phyloP scores from a whole-genome alignment of 1,140 invertebrate species.

The Antheraea mylitta region DNA sequence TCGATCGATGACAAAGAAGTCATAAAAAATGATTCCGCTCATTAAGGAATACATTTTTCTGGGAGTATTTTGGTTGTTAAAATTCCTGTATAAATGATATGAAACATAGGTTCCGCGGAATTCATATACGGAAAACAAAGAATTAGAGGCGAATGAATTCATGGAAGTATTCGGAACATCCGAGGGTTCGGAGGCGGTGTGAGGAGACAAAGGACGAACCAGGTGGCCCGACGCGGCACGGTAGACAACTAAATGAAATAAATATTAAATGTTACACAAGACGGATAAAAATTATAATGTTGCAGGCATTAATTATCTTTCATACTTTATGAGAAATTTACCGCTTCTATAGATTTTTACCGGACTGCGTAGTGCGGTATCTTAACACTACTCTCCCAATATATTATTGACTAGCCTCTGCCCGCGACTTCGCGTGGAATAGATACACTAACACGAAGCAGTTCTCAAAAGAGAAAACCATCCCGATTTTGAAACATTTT shows the following conservation, averaged over 20 bases:
- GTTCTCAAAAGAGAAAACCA: too few relatives aligned
- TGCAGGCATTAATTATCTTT: neutral
- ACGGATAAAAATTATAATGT: neutral
- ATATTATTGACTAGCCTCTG: too few relatives aligned
- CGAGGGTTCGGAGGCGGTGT: neutral
- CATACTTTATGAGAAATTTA: neutral
- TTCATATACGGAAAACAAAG: neutral
- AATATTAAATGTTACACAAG: neutral
- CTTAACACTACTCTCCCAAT: too few relatives aligned
- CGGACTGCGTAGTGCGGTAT: too few relatives aligned
- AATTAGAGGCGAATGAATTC: neutral
- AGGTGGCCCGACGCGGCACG: neutral
- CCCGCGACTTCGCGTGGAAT: too few relatives aligned
- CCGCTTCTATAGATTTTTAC: too few relatives aligned
- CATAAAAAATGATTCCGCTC: neutral
- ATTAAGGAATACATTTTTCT: neutral
- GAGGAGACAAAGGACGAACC: neutral
- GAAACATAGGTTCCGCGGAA: neutral
- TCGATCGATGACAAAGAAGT: neutral
- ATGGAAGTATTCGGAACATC: constrained; percentile 2
- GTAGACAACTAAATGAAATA: neutral
- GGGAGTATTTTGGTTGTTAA: neutral
- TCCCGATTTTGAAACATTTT: too few relatives aligned
- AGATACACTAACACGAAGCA: too few relatives aligned
- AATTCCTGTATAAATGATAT: neutral